Evolutionary conservation across 2,888 invertebrate species (phyloP).

Genomic region (Cheilosia vernalis): DNA sequence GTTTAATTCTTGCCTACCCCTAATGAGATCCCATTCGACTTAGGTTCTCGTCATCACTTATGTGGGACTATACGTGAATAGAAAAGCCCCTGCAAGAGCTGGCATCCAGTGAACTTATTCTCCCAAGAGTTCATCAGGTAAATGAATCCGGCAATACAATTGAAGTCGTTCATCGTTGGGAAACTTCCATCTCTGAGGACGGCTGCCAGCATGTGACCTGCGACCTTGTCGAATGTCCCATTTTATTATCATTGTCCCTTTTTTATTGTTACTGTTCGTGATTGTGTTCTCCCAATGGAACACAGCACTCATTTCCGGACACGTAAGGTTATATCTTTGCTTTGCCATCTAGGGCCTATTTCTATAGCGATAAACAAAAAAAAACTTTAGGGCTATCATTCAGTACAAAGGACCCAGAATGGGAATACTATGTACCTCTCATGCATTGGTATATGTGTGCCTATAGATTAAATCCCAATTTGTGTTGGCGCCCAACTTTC

Average conservation of each 20-base stretch:
- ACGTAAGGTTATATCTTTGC: conserved; percentile 54
- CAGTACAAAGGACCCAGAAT: conserved; percentile 22
- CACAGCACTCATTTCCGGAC: conserved; percentile 57
- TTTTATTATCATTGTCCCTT: conserved; percentile 53
- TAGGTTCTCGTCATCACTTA: no score
- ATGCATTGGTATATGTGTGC: background rate
- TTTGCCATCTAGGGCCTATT: conserved; percentile 43
- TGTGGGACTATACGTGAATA: no score
- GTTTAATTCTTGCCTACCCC: no score
- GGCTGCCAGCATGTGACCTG: conserved; percentile 25
- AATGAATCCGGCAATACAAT: conserved; percentile 42
- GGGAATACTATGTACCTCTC: background rate
- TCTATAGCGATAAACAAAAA: conserved; percentile 29
- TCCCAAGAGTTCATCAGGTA: conserved; percentile 58
- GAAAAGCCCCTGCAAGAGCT: background rate
- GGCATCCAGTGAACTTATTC: conserved; percentile 33
- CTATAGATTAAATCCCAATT: conserved; percentile 10
- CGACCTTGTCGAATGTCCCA: conserved; percentile 52
- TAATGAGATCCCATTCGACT: no score
- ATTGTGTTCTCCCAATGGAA: conserved; percentile 59
- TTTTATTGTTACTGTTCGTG: conserved; percentile 48
- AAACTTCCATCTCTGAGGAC: conserved; percentile 32
- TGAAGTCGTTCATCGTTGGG: conserved; percentile 33
- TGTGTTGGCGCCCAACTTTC: conserved; percentile 19
- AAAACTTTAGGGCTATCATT: conserved; percentile 20